phyloP scores from a whole-genome alignment of 1,140 invertebrate species.

The Semibalanus balanoides region DNA sequence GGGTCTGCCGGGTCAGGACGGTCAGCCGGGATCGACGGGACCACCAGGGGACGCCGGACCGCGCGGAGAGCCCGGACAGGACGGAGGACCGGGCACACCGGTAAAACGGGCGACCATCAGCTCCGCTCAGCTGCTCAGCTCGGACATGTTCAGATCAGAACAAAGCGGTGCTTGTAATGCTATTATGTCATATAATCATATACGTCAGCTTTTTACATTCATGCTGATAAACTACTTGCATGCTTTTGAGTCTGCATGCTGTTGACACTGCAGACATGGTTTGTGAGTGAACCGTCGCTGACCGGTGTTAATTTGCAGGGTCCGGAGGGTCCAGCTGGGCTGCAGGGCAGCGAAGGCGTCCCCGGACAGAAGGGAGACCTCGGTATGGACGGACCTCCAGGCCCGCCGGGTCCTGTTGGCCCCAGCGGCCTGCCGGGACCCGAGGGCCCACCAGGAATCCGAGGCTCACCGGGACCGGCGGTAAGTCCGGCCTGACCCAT shows the following conservation, averaged over 20 bases:
- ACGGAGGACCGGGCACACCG: constrained; percentile 40
- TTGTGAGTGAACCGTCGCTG: too few relatives aligned
- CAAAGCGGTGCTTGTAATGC: too few relatives aligned
- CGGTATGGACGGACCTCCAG: constrained; percentile 41
- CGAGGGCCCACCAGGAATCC: constrained; percentile 43
- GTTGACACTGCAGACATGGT: too few relatives aligned
- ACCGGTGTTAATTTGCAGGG: constrained; percentile 27
- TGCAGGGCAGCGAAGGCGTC: constrained; percentile 47
- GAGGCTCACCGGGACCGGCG: constrained; percentile 46
- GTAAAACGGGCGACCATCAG: too few relatives aligned
- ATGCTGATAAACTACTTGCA: too few relatives aligned
- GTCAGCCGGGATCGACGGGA: constrained; percentile 38
- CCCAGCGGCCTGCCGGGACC: constrained; percentile 47
- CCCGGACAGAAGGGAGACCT: constrained; percentile 53
- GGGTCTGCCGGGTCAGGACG: constrained; percentile 24
- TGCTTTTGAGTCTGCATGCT: too few relatives aligned
- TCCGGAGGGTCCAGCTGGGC: constrained; percentile 48
- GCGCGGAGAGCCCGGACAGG: constrained; percentile 25
- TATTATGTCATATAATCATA: too few relatives aligned
- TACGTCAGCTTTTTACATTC: too few relatives aligned
- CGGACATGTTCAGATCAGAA: too few relatives aligned
- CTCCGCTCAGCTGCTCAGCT: too few relatives aligned
- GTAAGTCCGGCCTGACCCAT: constrained; percentile 31
- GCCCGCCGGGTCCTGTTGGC: constrained; percentile 44
- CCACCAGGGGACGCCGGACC: constrained; percentile 39